Percentiles rank a stretch among this genome's conserved stretches.
These are phyloP conservation scores for Struthidea cinerea DNA, from an alignment of 2,113 vertebrate genomes.

Conservation along the genomic window DNA sequence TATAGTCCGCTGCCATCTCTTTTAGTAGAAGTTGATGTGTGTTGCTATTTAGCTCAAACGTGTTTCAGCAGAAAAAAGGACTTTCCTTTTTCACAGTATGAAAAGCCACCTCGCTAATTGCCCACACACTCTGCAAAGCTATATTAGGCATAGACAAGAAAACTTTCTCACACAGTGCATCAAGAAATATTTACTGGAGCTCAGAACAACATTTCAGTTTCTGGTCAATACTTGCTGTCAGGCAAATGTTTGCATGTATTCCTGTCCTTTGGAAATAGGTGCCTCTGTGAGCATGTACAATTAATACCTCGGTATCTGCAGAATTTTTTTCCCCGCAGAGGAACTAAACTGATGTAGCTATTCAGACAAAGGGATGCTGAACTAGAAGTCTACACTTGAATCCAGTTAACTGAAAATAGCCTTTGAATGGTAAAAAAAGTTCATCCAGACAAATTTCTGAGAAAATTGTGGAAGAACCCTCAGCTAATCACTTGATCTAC, in stretches of 20 bases:
- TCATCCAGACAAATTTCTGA: background rate
- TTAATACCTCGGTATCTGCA: background rate
- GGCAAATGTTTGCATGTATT: background rate
- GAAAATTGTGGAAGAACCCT: background rate
- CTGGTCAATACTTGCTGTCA: background rate
- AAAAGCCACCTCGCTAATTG: slow-evolving; percentile 23
- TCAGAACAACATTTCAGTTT: background rate
- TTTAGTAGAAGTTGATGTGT: background rate
- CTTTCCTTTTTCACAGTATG: slow-evolving; percentile 27
- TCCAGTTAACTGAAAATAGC: background rate
- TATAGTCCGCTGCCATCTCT: background rate
- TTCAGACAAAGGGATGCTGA: background rate
- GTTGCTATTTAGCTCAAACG: slow-evolving; percentile 4
- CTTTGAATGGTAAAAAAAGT: background rate
- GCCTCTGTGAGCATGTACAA: background rate
- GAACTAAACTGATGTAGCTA: background rate
- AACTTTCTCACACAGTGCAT: background rate
- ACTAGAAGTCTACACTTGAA: background rate
- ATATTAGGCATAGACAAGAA: slow-evolving; percentile 13
- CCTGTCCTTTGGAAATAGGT: background rate
- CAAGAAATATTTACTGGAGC: slow-evolving; percentile 1
- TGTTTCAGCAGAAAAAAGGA: background rate
- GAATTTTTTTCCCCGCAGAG: background rate
- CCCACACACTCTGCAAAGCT: slow-evolving; percentile 28
- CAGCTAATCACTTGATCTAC: background rate